Base-by-base conservation (phyloP, 2,113 vertebrate genomes). In the Hyla sarda region DNA sequence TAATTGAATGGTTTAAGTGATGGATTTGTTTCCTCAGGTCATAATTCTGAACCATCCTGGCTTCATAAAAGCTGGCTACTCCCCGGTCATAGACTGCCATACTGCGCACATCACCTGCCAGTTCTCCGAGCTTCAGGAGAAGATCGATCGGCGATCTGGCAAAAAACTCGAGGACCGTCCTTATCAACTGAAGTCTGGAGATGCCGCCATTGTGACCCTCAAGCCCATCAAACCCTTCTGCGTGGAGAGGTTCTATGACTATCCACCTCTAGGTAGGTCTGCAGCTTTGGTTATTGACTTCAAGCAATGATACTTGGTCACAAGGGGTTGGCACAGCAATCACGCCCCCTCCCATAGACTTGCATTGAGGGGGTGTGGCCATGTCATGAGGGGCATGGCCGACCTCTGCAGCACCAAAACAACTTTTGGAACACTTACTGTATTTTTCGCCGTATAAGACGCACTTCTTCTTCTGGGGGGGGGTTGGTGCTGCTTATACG, bases 1-100 rank as follows among this genome's bases (percentile, higher is more conserved):
- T n/a, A n/a, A n/a, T n/a, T n/a, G n/a, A n/a, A 2, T 5, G 30
- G 60, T 5, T 21, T 21, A 34, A 69, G 5, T 21, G 8, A 41
- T 34, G 30, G 62, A 16, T 8, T 16, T 82, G 0, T 4, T n/a
- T 37, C 50, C 2, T 25, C 23, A 95, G 95, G 91, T 96, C 41
- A 96, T 96, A 47, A 92, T 96, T 82, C 91, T 96, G 71, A 96
- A 96, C 90, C 95, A 96, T 73, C 95, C 95, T 48, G 95, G 95
- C 3, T 94, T 88, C 82, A 90, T 96, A 11, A 94, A 93, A 86
- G 83, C 87, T 0, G 94, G 95, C 17, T 96, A 96, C 89, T 94
- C 93, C 0, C 95, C 95, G 0, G 95, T 96, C 21, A 90, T 96
- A 50, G 95, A 96, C 91, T 96, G 95, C 89, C 95, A 96, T 91